Conservation (phyloP, 2,797 vertebrate genomes). For the Epinephelus coioides region DNA sequence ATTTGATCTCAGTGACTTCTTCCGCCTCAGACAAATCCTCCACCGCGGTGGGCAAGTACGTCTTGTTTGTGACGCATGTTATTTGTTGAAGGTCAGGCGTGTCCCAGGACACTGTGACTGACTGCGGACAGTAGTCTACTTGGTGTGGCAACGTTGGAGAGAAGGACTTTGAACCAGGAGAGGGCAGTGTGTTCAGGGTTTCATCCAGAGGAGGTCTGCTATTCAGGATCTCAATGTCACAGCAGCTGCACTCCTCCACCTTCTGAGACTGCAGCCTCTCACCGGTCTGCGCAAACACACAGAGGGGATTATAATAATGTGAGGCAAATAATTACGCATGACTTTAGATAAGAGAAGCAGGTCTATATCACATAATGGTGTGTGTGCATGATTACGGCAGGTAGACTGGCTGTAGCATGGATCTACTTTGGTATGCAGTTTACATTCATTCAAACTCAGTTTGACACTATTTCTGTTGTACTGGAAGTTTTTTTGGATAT, state of each 20-base stretch:
- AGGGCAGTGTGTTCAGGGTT: not conserved
- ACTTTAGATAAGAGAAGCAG: not conserved
- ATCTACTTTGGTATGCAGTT: not conserved
- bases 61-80: conserved; percentile 16
- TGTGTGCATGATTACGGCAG: not conserved
- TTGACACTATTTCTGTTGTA: too few relatives aligned
- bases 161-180: not conserved
- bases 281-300: conserved; percentile 48
- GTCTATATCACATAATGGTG: not conserved
- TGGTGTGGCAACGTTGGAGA: not conserved
- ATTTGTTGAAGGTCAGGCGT: not conserved
- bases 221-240: conserved; percentile 70
- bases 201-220: conserved; percentile 8
- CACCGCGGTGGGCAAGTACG: conserved; percentile 11
- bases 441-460: too few relatives aligned
- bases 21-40: conserved; percentile 1
- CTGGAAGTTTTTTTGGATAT: too few relatives aligned
- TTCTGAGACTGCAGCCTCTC: conserved; percentile 54
- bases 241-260: conserved; percentile 73
- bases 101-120: not conserved
- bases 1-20: not conserved
- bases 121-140: conserved; percentile 52
- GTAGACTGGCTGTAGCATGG: too few relatives aligned
- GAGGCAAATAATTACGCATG: not conserved
- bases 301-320: not conserved